Conservation (phyloP, 2,797 vertebrate genomes). For the Trematocara caparti region DNA sequence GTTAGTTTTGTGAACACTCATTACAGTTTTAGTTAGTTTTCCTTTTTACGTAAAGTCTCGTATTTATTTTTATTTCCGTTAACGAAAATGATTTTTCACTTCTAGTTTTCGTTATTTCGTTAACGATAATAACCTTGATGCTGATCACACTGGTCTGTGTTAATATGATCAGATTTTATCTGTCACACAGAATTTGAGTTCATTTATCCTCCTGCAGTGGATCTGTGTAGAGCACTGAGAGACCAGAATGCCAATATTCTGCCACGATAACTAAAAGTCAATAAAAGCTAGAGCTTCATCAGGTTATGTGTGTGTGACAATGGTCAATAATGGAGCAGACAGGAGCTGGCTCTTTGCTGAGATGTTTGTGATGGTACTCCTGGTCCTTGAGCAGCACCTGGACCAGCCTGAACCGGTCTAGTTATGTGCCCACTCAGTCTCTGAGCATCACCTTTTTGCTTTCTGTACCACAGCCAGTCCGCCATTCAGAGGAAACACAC, state of each 20-base stretch:
- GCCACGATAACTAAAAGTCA: accelerated
- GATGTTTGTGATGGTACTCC: not conserved
- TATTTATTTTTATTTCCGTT: no score
- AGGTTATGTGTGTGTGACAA: not conserved
- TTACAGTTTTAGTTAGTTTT: no score
- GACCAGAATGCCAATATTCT: accelerated
- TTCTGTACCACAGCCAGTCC: not conserved
- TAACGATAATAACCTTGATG: no score
- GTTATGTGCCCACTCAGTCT: not conserved
- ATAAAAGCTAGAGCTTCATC: not conserved
- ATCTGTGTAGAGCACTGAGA: not conserved
- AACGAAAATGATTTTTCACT: no score
- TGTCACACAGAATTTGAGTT: not conserved
- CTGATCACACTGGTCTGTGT: not conserved
- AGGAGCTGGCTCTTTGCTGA: not conserved
- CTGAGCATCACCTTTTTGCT: not conserved
- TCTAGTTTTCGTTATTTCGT: no score
- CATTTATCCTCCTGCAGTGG: not conserved
- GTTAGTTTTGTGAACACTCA: no score
- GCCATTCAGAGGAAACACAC: not conserved
- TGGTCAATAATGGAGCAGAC: not conserved
- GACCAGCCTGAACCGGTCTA: not conserved
- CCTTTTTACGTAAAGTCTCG: no score
- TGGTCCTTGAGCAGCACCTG: not conserved
- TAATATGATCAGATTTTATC: not conserved